These are phyloP conservation scores for Melanargia galathea DNA, from an alignment of 2,888 invertebrate genomes.

Conservation along the genomic window DNA sequence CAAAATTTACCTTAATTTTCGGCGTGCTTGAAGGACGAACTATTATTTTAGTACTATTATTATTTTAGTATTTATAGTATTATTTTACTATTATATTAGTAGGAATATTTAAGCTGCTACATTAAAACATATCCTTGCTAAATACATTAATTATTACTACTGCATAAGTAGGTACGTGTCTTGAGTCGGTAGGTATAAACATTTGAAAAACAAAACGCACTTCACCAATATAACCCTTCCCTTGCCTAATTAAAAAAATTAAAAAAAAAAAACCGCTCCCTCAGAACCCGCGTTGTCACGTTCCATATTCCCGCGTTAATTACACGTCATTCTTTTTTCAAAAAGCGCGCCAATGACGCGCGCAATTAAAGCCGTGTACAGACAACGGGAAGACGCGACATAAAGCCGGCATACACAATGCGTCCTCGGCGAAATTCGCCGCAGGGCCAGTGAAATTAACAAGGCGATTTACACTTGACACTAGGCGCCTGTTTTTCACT, in stretches of 20 bases:
- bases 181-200: constrained; percentile 33
- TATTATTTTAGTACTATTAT: too few relatives aligned
- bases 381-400: constrained; percentile 81
- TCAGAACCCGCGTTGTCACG: constrained; percentile 80
- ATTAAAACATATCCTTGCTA: neutral
- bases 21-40: too few relatives aligned
- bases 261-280: constrained; percentile 69
- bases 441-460: constrained; percentile 81
- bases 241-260: constrained; percentile 78
- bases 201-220: constrained; percentile 50
- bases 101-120: too few relatives aligned
- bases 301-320: constrained; percentile 82
- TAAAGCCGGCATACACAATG: constrained; percentile 81
- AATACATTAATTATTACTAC: neutral
- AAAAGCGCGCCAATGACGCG: constrained; percentile 82
- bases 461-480: constrained; percentile 83
- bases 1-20: too few relatives aligned
- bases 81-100: too few relatives aligned
- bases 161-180: neutral
- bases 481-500: constrained; percentile 76
- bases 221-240: constrained; percentile 58
- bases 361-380: constrained; percentile 81
- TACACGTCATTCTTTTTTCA: constrained; percentile 82
- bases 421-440: constrained; percentile 81
- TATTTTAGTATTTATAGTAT: too few relatives aligned